Percentiles rank a stretch among this genome's conserved stretches.
These are phyloP conservation scores for Eretmochelys imbricata DNA, from an alignment of 2,113 vertebrate genomes.

Conservation along the genomic window DNA sequence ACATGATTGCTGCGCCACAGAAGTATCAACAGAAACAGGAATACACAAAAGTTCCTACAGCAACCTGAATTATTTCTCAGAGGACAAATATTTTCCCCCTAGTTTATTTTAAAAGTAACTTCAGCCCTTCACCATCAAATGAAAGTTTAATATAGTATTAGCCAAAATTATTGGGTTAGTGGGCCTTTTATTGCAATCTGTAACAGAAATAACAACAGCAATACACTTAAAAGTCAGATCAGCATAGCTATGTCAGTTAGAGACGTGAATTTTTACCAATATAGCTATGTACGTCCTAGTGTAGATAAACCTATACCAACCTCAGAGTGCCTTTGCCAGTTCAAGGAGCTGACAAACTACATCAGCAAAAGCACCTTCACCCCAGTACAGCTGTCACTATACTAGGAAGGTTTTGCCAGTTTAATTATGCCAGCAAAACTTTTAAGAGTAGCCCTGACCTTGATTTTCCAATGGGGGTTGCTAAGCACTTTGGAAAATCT, in stretches of 20 bases:
- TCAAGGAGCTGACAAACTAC: background rate
- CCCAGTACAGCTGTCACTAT: background rate
- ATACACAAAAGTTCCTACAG: background rate
- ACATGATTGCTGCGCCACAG: too few species aligned
- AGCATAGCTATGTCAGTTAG: background rate
- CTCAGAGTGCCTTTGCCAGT: background rate
- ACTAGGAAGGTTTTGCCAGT: background rate
- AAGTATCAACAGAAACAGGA: background rate
- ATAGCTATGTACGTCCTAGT: background rate
- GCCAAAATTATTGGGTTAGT: background rate
- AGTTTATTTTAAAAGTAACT: background rate
- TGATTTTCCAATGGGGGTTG: background rate
- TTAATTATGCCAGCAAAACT: background rate
- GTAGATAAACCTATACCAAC: background rate
- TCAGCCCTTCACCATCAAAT: background rate
- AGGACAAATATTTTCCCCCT: accelerated
- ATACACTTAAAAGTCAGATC: background rate
- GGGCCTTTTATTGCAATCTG: background rate
- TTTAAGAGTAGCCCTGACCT: background rate
- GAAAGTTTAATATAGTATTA: background rate
- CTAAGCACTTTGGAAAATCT: background rate
- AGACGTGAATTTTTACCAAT: background rate
- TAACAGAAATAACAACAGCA: background rate
- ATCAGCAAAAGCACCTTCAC: background rate
- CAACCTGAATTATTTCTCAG: background rate